These are phyloP conservation scores for Miichthys miiuy DNA, from an alignment of 2,797 vertebrate species.

Conservation along the genomic window DNA sequence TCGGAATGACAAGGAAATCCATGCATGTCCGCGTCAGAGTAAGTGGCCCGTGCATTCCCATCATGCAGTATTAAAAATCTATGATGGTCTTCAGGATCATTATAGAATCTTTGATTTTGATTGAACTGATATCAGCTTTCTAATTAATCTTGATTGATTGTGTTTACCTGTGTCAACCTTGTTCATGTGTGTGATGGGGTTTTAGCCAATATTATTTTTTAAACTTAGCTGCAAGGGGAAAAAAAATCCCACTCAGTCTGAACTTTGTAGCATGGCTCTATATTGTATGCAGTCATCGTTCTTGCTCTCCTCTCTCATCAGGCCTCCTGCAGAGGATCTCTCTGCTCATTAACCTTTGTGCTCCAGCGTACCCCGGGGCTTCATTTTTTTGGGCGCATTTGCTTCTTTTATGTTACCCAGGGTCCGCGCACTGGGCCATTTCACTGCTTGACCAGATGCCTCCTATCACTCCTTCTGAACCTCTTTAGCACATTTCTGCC, in stretches of 20 bases:
- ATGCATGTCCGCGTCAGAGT: constrained; percentile 30
- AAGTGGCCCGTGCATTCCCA: constrained; percentile 22
- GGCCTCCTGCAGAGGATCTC: constrained; percentile 52
- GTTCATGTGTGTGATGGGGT: neutral
- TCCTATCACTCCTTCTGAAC: constrained; percentile 60
- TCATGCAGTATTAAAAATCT: constrained; percentile 11
- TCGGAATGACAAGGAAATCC: constrained; percentile 33
- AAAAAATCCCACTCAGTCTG: neutral
- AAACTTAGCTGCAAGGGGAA: constrained; percentile 16
- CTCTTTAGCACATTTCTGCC: constrained; percentile 44
- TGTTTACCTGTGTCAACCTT: constrained; percentile 13
- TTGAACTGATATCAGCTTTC: constrained; percentile 7
- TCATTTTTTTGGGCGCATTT: constrained; percentile 41
- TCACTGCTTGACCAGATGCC: constrained; percentile 64
- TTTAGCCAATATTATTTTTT: constrained; percentile 11
- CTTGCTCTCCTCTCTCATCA: constrained; percentile 31
- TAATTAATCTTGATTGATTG: constrained; percentile 4
- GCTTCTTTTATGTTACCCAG: constrained; percentile 60
- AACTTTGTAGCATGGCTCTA: neutral
- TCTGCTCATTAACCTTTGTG: constrained; percentile 79
- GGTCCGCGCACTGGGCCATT: constrained; percentile 41
- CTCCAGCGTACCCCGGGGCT: constrained; percentile 51
- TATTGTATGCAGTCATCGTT: constrained; percentile 25
- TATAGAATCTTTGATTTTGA: neutral
- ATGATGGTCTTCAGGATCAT: neutral